A percentile compares a stretch with the other conserved stretches of the same genome.
phyloP scores from a whole-genome alignment of 2,797 vertebrate genomes.

The Halcyon smyrnensis region DNA sequence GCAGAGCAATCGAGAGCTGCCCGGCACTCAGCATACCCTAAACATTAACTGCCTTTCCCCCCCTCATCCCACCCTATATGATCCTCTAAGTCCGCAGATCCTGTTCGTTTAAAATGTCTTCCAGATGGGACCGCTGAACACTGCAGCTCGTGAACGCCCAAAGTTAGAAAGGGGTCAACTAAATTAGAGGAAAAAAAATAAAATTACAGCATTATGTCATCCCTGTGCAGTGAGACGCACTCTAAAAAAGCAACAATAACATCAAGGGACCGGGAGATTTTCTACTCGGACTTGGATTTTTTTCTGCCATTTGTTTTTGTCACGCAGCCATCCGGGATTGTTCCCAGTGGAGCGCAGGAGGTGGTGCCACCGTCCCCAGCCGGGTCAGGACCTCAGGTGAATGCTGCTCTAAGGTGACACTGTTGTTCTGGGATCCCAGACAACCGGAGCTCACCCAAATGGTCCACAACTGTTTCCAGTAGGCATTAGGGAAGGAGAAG shows the following conservation, averaged over 20 bases:
- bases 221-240: neutral
- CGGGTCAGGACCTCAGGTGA: neutral
- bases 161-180: conserved; percentile 71
- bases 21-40: conserved; percentile 34
- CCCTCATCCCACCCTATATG: conserved; percentile 58
- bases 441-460: neutral
- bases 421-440: neutral
- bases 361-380: neutral
- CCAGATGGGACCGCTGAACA: conserved; percentile 75
- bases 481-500: neutral
- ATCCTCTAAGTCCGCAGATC: conserved; percentile 71
- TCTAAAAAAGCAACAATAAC: neutral
- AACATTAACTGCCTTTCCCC: neutral
- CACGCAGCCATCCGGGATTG: neutral
- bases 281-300: neutral
- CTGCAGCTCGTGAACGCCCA: conserved; percentile 67
- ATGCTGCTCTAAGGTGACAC: neutral
- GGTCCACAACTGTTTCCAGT: neutral
- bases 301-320: neutral
- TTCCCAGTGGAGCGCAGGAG: neutral
- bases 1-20: conserved; percentile 29
- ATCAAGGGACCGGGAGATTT: neutral
- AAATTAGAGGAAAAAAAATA: conserved; percentile 12
- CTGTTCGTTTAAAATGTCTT: conserved; percentile 74
- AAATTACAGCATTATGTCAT: conserved; percentile 36